phyloP scores from a whole-genome alignment of 2,113 vertebrate genomes.

The Phalacrocorax pelagicus region DNA sequence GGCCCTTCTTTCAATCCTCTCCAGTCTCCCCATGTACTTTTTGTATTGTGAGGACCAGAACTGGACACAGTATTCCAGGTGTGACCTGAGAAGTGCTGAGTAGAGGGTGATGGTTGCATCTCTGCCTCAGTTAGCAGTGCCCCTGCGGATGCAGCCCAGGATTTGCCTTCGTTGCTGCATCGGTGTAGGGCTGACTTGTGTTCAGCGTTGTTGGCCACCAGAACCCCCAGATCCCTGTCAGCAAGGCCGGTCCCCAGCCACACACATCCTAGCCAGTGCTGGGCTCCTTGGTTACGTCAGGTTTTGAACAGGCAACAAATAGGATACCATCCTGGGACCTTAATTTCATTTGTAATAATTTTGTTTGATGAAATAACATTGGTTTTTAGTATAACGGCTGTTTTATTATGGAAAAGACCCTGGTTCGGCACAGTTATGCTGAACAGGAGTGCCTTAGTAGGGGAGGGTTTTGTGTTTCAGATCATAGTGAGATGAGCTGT shows the following conservation, averaged over 20 bases:
- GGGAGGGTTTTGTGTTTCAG: not conserved
- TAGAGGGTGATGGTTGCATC: not conserved
- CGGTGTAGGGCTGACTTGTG: not conserved
- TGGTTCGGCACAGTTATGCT: not conserved
- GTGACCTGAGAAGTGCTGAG: not conserved
- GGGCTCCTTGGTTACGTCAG: not conserved
- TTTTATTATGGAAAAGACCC: not conserved
- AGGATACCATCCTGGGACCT: not conserved
- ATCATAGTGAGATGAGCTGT: not conserved
- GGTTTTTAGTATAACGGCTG: not conserved
- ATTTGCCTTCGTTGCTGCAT: not conserved
- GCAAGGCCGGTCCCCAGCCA: not conserved
- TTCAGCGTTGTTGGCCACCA: not conserved
- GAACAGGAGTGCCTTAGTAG: not conserved
- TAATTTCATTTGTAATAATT: not conserved
- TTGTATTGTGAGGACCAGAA: not conserved
- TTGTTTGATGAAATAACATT: not conserved
- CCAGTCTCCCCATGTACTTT: not conserved
- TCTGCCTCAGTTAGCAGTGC: not conserved
- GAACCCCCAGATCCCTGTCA: not conserved
- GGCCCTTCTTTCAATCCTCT: not conserved
- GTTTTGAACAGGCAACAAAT: not conserved
- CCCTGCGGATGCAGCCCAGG: not conserved
- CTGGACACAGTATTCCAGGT: not conserved
- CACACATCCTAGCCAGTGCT: not conserved